Evolutionary conservation across 2,888 invertebrate species (phyloP), one percentile per base, ranked within the genome.

Genomic region (Tuta absoluta): DNA sequence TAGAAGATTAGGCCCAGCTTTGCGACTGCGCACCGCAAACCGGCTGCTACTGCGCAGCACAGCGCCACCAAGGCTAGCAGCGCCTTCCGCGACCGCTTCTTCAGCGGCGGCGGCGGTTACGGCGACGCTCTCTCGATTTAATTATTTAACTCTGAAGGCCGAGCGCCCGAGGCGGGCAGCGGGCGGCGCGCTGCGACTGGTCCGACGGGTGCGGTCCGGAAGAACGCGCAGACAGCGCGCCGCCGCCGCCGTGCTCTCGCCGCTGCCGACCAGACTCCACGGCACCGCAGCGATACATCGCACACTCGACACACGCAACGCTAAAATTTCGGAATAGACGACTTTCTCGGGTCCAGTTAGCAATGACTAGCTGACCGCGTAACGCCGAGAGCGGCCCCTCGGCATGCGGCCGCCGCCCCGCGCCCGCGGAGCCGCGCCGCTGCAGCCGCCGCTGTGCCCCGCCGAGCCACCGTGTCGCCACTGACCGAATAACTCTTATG

Each of bases 111-210:
- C 73, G 72, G 77, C 76, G 72, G 70, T 73, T 70, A 74, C 76
- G 71, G 80, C 81, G 79, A 80, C 79, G 85, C 79, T 85, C 85
- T 86, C 86, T 87, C 84, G 82, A 84, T 84, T 87, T 89, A 89
- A 91, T 91, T 88, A 91, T 89, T 89, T 81, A 85, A 85, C 83
- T 87, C 71, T 81, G 91, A 91, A 91, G 91, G 91, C 90, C 91
- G 85, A 91, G 88, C 80, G 90, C 91, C 90, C 83, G 89, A 85
- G 91, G 91, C 89, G 82, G 84, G 85, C 85, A 80, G 83, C 85
- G 87, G 85, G 84, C 87, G 86, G 86, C 81, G 83, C 84, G 85
- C 83, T 80, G 86, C 87, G 90, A 91, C 91, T 90, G 88, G 91
- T 91, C 85, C 76, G 86, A 90, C 91, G 87, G 88, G 91, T 89